phyloP scores from a whole-genome alignment of 1,140 invertebrate genomes.

The Arctopsyche grandis region DNA sequence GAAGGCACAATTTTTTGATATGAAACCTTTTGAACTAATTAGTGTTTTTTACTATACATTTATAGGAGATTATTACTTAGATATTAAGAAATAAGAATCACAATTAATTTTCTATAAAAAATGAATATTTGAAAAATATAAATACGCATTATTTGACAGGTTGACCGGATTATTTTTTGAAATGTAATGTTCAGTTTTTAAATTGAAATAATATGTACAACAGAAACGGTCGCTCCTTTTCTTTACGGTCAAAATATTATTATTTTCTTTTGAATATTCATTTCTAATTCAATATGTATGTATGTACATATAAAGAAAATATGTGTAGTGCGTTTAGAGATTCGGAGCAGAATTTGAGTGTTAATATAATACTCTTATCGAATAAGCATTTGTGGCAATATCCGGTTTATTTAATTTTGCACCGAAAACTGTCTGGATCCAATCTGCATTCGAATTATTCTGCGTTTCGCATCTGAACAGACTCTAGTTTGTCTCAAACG shows the following conservation, averaged over 20 bases:
- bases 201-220: not conserved
- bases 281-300: not conserved
- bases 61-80: not conserved
- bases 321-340: not conserved
- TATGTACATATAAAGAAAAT: not conserved
- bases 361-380: no score
- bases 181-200: not conserved
- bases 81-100: not conserved
- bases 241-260: no score
- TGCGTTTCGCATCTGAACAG: no score
- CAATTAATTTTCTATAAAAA: constrained; percentile 21
- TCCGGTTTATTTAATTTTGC: no score
- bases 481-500: no score
- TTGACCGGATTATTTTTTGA: not conserved
- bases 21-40: constrained; percentile 16
- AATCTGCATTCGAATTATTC: no score
- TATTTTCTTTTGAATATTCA: not conserved
- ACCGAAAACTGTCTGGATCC: no score
- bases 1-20: constrained; percentile 29
- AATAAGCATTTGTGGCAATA: no score
- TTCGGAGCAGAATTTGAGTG: no score
- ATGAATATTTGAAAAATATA: not conserved
- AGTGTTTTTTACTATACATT: constrained; percentile 24
- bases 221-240: no score
- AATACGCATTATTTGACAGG: no score